phyloP scores from a whole-genome alignment of 2,113 vertebrate genomes.

The Brachyhypopomus occidentalis region DNA sequence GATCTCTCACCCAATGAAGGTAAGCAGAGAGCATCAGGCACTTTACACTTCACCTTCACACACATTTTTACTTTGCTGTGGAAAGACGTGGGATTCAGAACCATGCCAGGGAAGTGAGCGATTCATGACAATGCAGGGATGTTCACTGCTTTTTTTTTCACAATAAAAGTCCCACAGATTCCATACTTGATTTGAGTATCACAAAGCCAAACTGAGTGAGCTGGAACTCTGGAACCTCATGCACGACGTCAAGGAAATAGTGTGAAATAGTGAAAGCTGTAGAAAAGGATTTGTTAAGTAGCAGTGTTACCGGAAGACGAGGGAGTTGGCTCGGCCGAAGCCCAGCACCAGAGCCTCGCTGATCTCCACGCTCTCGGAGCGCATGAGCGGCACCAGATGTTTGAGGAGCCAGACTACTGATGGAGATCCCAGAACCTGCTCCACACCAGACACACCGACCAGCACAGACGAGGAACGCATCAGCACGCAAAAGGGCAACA shows the following conservation, averaged over 20 bases:
- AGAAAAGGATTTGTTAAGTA: too few relatives aligned
- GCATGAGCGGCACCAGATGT: constrained; percentile 96
- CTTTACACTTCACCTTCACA: not conserved
- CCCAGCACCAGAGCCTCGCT: constrained; percentile 96
- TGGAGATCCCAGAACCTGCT: constrained; percentile 90
- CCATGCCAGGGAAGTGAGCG: not conserved
- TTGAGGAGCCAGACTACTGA: constrained; percentile 93
- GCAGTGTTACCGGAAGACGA: constrained; percentile 88
- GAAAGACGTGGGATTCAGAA: constrained; percentile 2
- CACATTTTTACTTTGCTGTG: not conserved
- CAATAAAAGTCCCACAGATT: too few relatives aligned
- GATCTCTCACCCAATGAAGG: not conserved
- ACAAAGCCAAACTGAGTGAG: too few relatives aligned
- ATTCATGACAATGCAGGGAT: not conserved
- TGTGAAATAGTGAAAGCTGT: too few relatives aligned
- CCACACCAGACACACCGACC: constrained; percentile 10
- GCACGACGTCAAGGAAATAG: too few relatives aligned
- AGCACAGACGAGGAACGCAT: not conserved
- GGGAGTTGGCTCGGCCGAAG: constrained; percentile 95
- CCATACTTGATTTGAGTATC: too few relatives aligned
- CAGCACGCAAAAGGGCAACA: too few relatives aligned
- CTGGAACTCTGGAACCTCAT: too few relatives aligned
- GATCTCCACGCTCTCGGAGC: constrained; percentile 96
- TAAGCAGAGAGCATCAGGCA: not conserved
- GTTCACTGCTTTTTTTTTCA: too few relatives aligned